Percentiles rank a stretch among this genome's conserved stretches.
Evolutionary conservation across 2,888 invertebrate species (phyloP).

Genomic region (Eulithis testata): DNA sequence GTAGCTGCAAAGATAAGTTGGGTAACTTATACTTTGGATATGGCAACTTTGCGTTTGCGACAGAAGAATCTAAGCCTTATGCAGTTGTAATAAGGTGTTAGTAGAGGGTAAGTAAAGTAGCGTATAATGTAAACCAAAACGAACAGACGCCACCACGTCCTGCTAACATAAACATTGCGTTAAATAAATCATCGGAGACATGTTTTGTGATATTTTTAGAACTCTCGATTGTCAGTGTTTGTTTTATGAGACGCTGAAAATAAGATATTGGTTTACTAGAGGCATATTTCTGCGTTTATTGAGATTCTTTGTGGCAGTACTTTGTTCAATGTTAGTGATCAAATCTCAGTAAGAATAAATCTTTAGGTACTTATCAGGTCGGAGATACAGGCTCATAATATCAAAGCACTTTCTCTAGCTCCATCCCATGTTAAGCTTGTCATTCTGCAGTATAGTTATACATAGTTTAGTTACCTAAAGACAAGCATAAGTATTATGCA

Average conservation of each 20-base stretch:
- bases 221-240: constrained; percentile 56
- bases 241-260: constrained; percentile 55
- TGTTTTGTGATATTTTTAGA: constrained; percentile 69
- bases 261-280: constrained; percentile 41
- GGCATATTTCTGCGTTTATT: constrained; percentile 13
- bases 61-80: constrained; percentile 47
- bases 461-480: too few relatives aligned
- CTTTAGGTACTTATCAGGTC: not conserved
- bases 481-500: too few relatives aligned
- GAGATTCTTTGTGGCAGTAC: not conserved
- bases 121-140: constrained; percentile 65
- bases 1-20: constrained; percentile 47
- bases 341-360: not conserved
- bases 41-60: constrained; percentile 15
- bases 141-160: constrained; percentile 68
- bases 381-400: not conserved
- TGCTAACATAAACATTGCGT: constrained; percentile 75
- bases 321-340: not conserved
- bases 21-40: constrained; percentile 45
- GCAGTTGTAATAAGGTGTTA: constrained; percentile 21
- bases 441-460: too few relatives aligned
- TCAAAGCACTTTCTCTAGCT: too few relatives aligned
- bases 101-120: constrained; percentile 35
- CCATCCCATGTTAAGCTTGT: too few relatives aligned
- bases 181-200: constrained; percentile 78